phyloP scores from a whole-genome alignment of 2,888 invertebrate genomes.

The Thymelicus lineola region DNA sequence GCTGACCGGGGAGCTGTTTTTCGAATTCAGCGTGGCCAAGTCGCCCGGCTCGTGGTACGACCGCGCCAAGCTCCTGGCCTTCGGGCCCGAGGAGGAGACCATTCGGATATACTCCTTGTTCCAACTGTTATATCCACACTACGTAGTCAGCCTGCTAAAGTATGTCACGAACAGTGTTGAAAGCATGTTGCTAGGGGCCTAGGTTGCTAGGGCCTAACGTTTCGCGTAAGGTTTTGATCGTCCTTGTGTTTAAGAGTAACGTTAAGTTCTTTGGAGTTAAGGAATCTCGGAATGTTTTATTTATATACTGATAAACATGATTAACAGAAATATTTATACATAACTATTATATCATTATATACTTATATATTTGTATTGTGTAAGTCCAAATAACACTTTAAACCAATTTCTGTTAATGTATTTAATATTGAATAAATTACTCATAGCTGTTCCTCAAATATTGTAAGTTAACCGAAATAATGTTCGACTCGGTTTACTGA shows the following conservation, averaged over 20 bases:
- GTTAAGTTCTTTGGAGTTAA: neutral
- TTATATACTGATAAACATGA: neutral
- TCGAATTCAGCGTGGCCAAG: conserved; percentile 59
- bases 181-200: neutral
- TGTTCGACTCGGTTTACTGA: too few relatives aligned
- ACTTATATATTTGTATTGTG: neutral
- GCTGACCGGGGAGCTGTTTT: conserved; percentile 57
- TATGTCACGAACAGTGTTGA: conserved; percentile 46
- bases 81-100: conserved; percentile 58
- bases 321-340: too few relatives aligned
- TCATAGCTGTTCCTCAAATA: too few relatives aligned
- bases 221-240: neutral
- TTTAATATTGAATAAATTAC: too few relatives aligned
- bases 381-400: too few relatives aligned
- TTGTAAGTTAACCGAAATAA: too few relatives aligned
- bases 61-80: conserved; percentile 52
- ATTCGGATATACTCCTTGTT: conserved; percentile 60
- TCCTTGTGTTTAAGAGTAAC: conserved; percentile 12
- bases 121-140: conserved; percentile 57
- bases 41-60: conserved; percentile 58
- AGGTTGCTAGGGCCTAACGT: too few relatives aligned
- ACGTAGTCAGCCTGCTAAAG: conserved; percentile 59
- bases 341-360: neutral
- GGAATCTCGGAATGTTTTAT: conserved; percentile 4
- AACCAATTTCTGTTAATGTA: too few relatives aligned